Percentiles rank a stretch among this genome's conserved stretches.
phyloP scores from a whole-genome alignment of 1,140 invertebrate species.

The Orchestia grillus region DNA sequence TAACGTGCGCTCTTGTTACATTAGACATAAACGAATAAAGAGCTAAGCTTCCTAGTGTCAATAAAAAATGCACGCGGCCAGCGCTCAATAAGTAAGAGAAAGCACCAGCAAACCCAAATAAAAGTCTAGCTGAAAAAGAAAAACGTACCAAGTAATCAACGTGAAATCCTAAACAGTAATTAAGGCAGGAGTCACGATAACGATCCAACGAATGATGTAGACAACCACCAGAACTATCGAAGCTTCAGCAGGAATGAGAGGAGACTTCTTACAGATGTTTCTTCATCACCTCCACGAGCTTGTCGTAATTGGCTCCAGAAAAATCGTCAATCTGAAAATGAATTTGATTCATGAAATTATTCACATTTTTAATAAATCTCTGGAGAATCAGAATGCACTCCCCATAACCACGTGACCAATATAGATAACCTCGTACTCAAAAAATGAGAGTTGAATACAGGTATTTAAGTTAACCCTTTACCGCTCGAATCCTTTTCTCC shows the following conservation, averaged over 20 bases:
- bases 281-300: constrained; percentile 78
- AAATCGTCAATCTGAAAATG: constrained; percentile 77
- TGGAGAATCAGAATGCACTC: no score
- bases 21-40: background rate
- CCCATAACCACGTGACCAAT: no score
- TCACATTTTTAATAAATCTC: no score
- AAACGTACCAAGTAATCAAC: background rate
- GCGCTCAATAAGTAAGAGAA: background rate
- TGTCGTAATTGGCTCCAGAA: constrained; percentile 84
- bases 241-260: background rate
- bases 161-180: background rate
- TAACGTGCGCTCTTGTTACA: background rate
- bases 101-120: background rate
- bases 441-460: no score
- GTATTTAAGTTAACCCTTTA: no score
- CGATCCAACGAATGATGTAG: no score
- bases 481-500: no score
- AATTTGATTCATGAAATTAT: background rate
- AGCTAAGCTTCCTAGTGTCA: background rate
- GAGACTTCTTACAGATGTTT: constrained; percentile 74
- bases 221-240: background rate
- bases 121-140: background rate
- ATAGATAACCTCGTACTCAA: no score
- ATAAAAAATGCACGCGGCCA: background rate
- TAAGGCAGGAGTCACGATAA: background rate